These are phyloP conservation scores for Piliocolobus tephrosceles DNA, from an alignment of 2,113 vertebrate species.

Conservation along the genomic window DNA sequence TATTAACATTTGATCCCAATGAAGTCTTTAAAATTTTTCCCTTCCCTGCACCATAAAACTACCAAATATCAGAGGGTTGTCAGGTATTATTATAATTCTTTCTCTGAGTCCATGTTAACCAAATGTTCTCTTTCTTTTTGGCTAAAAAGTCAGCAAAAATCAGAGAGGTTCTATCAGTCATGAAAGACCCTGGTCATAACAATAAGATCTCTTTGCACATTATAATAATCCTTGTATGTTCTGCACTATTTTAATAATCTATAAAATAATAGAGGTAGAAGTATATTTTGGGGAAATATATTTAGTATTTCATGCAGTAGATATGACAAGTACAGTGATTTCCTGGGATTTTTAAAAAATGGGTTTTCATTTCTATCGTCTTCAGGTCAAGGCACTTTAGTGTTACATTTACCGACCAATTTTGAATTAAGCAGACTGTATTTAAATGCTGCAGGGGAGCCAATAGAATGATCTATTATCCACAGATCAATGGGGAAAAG, in stretches of 20 bases:
- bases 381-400: conserved; percentile 9
- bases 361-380: background rate
- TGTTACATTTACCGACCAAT: conserved; percentile 43
- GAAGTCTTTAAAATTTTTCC: conserved; percentile 3
- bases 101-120: background rate
- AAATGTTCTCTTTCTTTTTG: conserved; percentile 20
- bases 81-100: background rate
- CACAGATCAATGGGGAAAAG: conserved; percentile 60
- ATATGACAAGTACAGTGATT: background rate
- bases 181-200: background rate
- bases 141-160: background rate
- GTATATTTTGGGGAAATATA: conserved; percentile 43
- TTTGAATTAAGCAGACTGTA: conserved; percentile 40
- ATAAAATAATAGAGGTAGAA: background rate
- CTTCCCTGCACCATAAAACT: background rate
- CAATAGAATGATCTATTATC: conserved; percentile 55
- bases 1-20: background rate
- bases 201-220: background rate
- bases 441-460: conserved; percentile 26
- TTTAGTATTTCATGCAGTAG: background rate
- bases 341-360: conserved; percentile 22
- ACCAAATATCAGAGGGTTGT: background rate
- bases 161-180: background rate
- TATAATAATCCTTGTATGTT: background rate
- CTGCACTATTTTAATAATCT: background rate